phyloP scores from a whole-genome alignment of 2,113 vertebrate genomes.

The Scytalopus superciliaris region DNA sequence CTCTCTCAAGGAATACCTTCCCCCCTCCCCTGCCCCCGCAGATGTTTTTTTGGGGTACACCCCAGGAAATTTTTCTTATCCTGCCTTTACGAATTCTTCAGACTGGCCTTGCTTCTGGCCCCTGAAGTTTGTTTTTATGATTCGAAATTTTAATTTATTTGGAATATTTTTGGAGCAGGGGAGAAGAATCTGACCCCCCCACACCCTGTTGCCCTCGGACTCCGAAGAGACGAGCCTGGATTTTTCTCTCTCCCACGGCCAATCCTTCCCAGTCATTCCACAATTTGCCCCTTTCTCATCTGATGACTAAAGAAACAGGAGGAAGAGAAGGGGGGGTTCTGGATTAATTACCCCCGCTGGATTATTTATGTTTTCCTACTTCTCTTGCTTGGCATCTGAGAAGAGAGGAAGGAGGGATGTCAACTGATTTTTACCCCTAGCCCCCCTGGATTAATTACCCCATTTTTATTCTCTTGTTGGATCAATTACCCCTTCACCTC shows the following conservation, averaged over 20 bases:
- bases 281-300: slow-evolving; percentile 55
- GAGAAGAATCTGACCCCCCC: slow-evolving; percentile 29
- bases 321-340: slow-evolving; percentile 61
- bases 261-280: slow-evolving; percentile 56
- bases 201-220: slow-evolving; percentile 36
- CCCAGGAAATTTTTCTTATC: slow-evolving; percentile 13
- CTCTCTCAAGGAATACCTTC: slow-evolving; percentile 52
- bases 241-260: slow-evolving; percentile 33
- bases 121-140: slow-evolving; percentile 19
- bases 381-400: slow-evolving; percentile 43
- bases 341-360: slow-evolving; percentile 51
- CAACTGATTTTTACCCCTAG: slow-evolving; percentile 52
- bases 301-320: slow-evolving; percentile 58
- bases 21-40: slow-evolving; percentile 18
- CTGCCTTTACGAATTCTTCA: slow-evolving; percentile 35
- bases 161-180: slow-evolving; percentile 44
- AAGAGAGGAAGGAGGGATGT: slow-evolving; percentile 55
- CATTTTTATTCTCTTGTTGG: slow-evolving; percentile 48
- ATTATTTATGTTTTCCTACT: slow-evolving; percentile 56
- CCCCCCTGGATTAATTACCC: slow-evolving; percentile 52
- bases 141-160: slow-evolving; percentile 58
- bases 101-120: neutral
- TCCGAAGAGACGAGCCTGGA: slow-evolving; percentile 52
- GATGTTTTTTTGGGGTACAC: slow-evolving; percentile 51
- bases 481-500: slow-evolving; percentile 58